These are phyloP conservation scores for Drosophila ficusphila DNA, from an alignment of 1,140 invertebrate species.

Conservation along the genomic window DNA sequence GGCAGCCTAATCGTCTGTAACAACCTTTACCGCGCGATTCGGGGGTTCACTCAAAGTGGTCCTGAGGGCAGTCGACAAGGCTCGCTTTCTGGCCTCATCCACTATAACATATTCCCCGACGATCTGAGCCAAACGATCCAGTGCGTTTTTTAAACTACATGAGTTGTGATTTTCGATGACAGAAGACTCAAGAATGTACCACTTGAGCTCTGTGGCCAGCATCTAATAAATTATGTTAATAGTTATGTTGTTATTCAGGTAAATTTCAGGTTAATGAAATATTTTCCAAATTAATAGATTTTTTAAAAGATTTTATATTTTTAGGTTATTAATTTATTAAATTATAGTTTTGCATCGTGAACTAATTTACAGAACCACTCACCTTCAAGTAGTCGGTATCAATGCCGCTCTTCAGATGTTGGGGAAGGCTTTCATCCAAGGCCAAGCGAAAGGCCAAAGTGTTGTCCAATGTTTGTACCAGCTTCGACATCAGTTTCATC, in stretches of 20 bases:
- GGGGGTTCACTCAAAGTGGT: not conserved
- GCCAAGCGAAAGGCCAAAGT: constrained; percentile 35
- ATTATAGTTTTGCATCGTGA: too few species aligned
- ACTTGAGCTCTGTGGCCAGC: constrained; percentile 20
- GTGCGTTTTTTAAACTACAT: constrained; percentile 7
- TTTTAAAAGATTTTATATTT: not conserved
- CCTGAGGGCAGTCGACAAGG: constrained; percentile 19
- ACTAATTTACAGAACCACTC: too few species aligned
- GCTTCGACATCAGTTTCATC: constrained; percentile 31
- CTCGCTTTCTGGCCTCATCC: constrained; percentile 32
- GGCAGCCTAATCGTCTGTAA: not conserved
- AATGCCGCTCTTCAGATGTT: constrained; percentile 35
- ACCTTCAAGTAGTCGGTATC: constrained; percentile 21
- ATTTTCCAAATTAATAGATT: too few species aligned
- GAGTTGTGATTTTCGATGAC: constrained; percentile 28
- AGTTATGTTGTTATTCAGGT: not conserved
- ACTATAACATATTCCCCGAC: constrained; percentile 25
- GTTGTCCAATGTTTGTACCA: constrained; percentile 18
- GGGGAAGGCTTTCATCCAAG: constrained; percentile 30
- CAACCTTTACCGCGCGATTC: not conserved
- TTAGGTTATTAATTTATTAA: not conserved
- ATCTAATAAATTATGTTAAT: constrained; percentile 7
- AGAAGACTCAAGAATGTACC: constrained; percentile 23
- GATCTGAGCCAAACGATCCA: constrained; percentile 13
- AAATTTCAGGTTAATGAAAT: not conserved